Evolutionary conservation across 1,140 invertebrate genomes (phyloP).

Genomic region (Tachypleus tridentatus): DNA sequence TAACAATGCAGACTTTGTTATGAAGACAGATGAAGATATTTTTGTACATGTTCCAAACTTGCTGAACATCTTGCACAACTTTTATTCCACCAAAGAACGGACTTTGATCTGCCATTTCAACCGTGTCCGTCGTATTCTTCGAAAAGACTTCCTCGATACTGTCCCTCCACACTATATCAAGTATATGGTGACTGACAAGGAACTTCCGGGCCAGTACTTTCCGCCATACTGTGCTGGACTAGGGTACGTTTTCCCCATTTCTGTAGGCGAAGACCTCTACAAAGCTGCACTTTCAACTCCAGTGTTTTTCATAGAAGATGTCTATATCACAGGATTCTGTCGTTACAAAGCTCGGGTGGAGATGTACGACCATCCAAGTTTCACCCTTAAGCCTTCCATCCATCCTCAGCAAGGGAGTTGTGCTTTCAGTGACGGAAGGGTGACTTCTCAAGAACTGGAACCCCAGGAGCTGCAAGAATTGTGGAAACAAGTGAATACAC

Average conservation of each 20-base stretch:
- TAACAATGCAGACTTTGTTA: constrained; percentile 27
- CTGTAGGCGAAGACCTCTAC: constrained; percentile 20
- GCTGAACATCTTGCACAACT: constrained; percentile 9
- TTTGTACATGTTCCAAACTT: constrained; percentile 33
- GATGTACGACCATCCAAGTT: constrained; percentile 19
- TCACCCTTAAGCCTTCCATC: constrained; percentile 22
- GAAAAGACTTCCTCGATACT: constrained; percentile 5
- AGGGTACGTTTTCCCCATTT: constrained; percentile 26
- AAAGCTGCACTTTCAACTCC: constrained; percentile 21
- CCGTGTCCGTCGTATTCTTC: constrained; percentile 19
- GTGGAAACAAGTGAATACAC: constrained; percentile 26
- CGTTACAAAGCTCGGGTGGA: constrained; percentile 23
- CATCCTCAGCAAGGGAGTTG: constrained; percentile 18
- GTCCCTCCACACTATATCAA: constrained; percentile 13
- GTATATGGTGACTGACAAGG: constrained; percentile 19
- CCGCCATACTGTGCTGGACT: constrained; percentile 30
- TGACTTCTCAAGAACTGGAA: constrained; percentile 25
- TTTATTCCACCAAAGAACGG: neutral
- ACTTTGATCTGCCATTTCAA: constrained; percentile 25
- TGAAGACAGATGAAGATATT: constrained; percentile 40
- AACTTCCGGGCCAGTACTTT: constrained; percentile 25
- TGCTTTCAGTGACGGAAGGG: constrained; percentile 21
- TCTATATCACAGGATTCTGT: constrained; percentile 30
- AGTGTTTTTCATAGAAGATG: constrained; percentile 30
- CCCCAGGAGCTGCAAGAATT: constrained; percentile 20